Conservation (phyloP, 2,113 vertebrate species). For the Oceanites oceanicus region DNA sequence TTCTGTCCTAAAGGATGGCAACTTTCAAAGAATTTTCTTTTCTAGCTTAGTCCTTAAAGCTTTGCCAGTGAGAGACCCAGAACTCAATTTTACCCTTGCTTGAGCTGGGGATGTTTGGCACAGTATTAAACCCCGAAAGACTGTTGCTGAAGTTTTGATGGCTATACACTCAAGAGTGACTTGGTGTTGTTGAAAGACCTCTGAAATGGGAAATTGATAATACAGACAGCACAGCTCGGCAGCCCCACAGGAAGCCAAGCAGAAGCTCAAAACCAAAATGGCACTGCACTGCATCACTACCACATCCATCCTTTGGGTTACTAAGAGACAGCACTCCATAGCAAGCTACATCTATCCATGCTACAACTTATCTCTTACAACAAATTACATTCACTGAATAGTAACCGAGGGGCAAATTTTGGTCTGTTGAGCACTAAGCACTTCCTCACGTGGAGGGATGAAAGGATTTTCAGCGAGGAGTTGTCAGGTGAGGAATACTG, state of each 20-base stretch:
- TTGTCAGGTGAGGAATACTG: neutral
- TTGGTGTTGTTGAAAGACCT: neutral
- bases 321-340: neutral
- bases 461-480: neutral
- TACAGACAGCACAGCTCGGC: neutral
- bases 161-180: neutral
- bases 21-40: neutral
- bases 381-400: neutral
- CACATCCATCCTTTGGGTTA: neutral
- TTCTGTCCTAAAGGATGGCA: neutral
- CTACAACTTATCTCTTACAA: neutral
- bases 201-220: neutral
- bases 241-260: neutral
- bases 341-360: neutral
- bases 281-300: neutral
- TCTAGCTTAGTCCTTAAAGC: neutral
- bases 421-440: neutral
- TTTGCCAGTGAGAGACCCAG: neutral
- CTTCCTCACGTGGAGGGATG: neutral
- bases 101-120: neutral
- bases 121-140: neutral
- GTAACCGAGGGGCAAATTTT: neutral
- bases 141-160: neutral
- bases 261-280: neutral
- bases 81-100: neutral